Base-by-base conservation (phyloP, 2,888 invertebrate species). In the Keiferia lycopersicella region DNA sequence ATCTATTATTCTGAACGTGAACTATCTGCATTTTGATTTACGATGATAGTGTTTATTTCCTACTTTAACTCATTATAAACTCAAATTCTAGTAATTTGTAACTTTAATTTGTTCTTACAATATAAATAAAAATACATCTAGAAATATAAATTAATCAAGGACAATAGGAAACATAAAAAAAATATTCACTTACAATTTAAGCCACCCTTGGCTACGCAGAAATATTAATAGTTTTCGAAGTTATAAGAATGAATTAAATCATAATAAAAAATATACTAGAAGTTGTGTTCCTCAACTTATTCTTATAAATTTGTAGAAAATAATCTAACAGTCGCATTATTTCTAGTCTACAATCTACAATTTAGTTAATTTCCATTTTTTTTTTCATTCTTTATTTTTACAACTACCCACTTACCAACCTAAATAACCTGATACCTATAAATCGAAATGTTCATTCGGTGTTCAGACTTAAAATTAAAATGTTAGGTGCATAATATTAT, bases 381-480 rank as follows among this genome's bases (percentile, higher is more conserved):
- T n/a, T n/a, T n/a, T n/a, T n/a, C n/a, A n/a, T n/a, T n/a, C n/a
- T n/a, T n/a, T n/a, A n/a, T n/a, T n/a, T n/a, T n/a, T n/a, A n/a
- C n/a, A n/a, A n/a, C n/a, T n/a, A n/a, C n/a, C n/a, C n/a, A n/a
- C n/a, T n/a, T n/a, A n/a, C n/a, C n/a, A n/a, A n/a, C n/a, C n/a
- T n/a, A n/a, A n/a, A n/a, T n/a, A n/a, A n/a, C n/a, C 34, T 34
- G 6, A 34, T 7, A 34, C 34, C 8, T 7, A 34, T 14, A 41
- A 41, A n/a, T 7, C 12, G 30, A 10, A 75, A 81, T 76, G 78
- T 82, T 82, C 75, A 75, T 80, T 84, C 81, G 80, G 79, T 83
- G 82, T 83, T 84, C 78, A 83, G 83, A 84, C 81, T 84, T 75
- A 79, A 80, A 76, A 56, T 56, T 18, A 7, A 18, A 14, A 22